These are phyloP conservation scores for Alaudala cheleensis DNA, from an alignment of 2,113 vertebrate genomes.

Conservation along the genomic window DNA sequence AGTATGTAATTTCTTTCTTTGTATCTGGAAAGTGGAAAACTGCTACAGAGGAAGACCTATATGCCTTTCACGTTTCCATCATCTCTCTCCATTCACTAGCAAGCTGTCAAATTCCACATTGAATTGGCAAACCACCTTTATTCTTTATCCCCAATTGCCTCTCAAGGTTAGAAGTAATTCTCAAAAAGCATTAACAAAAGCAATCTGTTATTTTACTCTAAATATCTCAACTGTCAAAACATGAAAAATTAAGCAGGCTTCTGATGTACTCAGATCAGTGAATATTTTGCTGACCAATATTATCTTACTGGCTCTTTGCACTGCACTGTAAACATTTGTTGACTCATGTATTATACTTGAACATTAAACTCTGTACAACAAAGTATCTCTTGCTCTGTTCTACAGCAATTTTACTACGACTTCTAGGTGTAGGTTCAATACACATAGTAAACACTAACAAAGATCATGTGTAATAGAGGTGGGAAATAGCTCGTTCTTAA, in stretches of 20 bases:
- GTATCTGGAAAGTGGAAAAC: not conserved
- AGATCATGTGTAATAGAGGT: not conserved
- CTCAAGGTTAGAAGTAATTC: constrained; percentile 40
- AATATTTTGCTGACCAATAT: constrained; percentile 31
- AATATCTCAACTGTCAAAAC: constrained; percentile 38
- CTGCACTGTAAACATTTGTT: not conserved
- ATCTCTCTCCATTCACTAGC: not conserved
- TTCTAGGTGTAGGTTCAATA: not conserved
- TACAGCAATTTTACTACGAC: not conserved
- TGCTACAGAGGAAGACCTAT: not conserved
- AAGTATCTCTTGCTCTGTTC: not conserved
- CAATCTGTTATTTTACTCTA: constrained; percentile 39
- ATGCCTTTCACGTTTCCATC: not conserved
- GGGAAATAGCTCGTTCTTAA: not conserved
- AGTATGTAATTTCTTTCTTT: not conserved
- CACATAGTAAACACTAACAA: not conserved
- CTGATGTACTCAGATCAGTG: not conserved
- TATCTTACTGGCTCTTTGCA: not conserved
- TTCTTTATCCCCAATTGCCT: not conserved
- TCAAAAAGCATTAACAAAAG: constrained; percentile 39
- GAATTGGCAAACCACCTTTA: constrained; percentile 30
- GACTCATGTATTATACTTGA: not conserved
- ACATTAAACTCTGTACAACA: not conserved
- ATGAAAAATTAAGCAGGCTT: not conserved
- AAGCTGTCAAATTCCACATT: not conserved